Conservation (phyloP, 1,140 invertebrate genomes). For the Calephelis nemesis region DNA sequence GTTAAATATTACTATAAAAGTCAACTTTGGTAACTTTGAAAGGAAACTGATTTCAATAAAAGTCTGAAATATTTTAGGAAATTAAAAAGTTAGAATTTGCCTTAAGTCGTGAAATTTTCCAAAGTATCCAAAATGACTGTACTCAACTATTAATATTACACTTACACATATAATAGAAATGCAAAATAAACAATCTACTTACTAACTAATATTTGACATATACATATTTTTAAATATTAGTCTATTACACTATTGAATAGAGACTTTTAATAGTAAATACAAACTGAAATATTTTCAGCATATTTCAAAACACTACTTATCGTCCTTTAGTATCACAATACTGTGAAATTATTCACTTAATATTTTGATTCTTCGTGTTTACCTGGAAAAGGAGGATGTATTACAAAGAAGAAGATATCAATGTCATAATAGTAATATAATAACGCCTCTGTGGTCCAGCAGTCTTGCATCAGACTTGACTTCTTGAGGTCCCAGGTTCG, state of each 20-base stretch:
- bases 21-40: too few relatives aligned
- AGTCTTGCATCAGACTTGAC: too few relatives aligned
- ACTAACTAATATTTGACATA: background rate
- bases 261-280: slow-evolving; percentile 19
- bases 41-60: too few relatives aligned
- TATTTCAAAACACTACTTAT: slow-evolving; percentile 19
- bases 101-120: background rate
- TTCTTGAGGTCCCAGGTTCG: too few relatives aligned
- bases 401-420: background rate
- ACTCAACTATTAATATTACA: background rate
- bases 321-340: slow-evolving; percentile 65
- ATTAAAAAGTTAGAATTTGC: too few relatives aligned
- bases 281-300: slow-evolving; percentile 44
- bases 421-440: too few relatives aligned
- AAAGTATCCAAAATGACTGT: background rate
- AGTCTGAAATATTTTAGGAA: too few relatives aligned
- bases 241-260: slow-evolving; percentile 13
- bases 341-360: slow-evolving; percentile 50
- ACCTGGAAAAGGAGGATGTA: slow-evolving; percentile 35
- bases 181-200: slow-evolving; percentile 17
- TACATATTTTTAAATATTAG: slow-evolving; percentile 12
- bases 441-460: too few relatives aligned
- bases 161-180: background rate
- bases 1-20: too few relatives aligned
- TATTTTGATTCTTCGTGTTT: slow-evolving; percentile 29